A percentile compares a stretch with the other conserved stretches of the same genome.
phyloP scores from a whole-genome alignment of 2,113 vertebrate genomes.

The Gadus chalcogrammus region DNA sequence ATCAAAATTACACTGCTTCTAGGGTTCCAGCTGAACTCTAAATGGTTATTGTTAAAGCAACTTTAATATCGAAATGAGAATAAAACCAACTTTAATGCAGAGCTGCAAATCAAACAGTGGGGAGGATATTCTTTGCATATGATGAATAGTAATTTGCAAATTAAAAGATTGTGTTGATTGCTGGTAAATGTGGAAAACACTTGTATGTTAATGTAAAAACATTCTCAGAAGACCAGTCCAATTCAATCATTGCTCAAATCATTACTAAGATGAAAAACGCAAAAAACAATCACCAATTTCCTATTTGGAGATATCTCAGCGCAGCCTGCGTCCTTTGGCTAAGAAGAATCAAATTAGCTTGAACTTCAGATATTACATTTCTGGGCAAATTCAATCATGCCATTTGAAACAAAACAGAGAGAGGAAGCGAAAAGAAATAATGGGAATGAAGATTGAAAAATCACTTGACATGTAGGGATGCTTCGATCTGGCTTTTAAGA shows the following conservation, averaged over 20 bases:
- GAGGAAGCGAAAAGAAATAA: background rate
- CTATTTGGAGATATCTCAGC: conserved; percentile 56
- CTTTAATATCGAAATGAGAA: conserved; percentile 27
- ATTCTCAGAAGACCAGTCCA: conserved; percentile 19
- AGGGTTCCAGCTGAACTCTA: conserved; percentile 17
- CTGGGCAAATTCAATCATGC: conserved; percentile 58
- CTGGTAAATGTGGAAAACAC: conserved; percentile 23
- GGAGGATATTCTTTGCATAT: conserved; percentile 25
- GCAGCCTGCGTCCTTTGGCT: conserved; percentile 48
- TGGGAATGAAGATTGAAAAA: no score
- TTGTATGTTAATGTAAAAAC: conserved; percentile 19
- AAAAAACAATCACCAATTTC: conserved; percentile 69
- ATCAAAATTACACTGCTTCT: conserved; percentile 32
- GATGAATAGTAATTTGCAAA: conserved; percentile 29
- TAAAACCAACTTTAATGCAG: conserved; percentile 21
- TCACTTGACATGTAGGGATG: no score
- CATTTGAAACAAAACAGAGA: conserved; percentile 27
- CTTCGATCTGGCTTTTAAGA: no score
- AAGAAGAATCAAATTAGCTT: conserved; percentile 60
- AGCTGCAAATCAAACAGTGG: conserved; percentile 30
- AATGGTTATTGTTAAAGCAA: conserved; percentile 31
- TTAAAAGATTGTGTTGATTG: conserved; percentile 22
- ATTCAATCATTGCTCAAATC: conserved; percentile 26
- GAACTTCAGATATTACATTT: conserved; percentile 68
- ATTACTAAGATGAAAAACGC: conserved; percentile 56